Evolutionary conservation across 2,888 invertebrate species (phyloP), one percentile per base, ranked within the genome.

Genomic region (Salticus scenicus): DNA sequence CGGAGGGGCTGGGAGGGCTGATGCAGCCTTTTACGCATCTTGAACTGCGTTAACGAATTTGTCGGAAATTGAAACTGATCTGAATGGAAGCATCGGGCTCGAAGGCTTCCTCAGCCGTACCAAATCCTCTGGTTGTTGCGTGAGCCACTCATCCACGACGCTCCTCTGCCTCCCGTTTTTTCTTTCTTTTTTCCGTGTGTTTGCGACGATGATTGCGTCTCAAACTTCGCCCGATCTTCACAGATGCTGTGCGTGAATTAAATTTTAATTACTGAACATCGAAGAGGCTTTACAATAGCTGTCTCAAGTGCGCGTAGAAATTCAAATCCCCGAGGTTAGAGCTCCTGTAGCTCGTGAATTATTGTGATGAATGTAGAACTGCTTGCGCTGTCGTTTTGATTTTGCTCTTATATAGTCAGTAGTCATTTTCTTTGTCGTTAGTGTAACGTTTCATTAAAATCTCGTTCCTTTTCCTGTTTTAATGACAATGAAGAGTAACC

Each of bases 41-140:
- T 80, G 80, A 73, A 72, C 72, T 42, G 64, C 57, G 75, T 66
- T 76, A 83, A 83, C 82, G 82, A 83, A 83, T 76, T 76, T 70
- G 76, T 76, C 82, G 76, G 83, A 77, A 84, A 84, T 84, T 84
- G 82, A 83, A 83, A 83, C 76, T 63, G 81, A 82, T 83, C 71
- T 76, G 70, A 83, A 83, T 83, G 76, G 66, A 72, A 67, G 71
- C 73, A 73, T 84, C 73, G 77, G 72, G 66, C 83, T 77, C 72
- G 77, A 77, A 77, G 67, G 71, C 72, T 72, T 77, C 20, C 57
- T 73, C 77, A 67, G 41, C 77, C 73, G 67, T 77, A 70, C 72
- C 72, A 84, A 84, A 84, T 72, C 83, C 67, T 47, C 30, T 57
- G 47, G 42, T 47, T 57, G 77, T 77, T 77, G 69, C 77, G 77